These are phyloP conservation scores for Bombyx mandarina DNA, from an alignment of 1,140 invertebrate species.

Conservation along the genomic window DNA sequence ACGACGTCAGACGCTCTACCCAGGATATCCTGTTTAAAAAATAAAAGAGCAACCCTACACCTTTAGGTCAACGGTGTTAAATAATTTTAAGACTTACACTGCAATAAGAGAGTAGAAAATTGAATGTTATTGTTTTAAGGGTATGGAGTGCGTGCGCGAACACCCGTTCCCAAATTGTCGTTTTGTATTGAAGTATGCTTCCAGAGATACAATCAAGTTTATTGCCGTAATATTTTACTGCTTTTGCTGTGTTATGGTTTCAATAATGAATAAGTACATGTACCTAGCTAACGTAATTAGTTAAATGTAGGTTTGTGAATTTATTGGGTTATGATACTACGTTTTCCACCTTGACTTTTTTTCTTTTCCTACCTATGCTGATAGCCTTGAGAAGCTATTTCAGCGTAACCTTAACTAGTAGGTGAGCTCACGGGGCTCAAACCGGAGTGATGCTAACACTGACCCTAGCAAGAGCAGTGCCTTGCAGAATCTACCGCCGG, in stretches of 20 bases:
- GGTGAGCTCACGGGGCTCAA: no score
- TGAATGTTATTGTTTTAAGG: neutral
- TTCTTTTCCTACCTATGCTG: no score
- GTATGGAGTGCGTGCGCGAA: neutral
- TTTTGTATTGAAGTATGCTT: neutral
- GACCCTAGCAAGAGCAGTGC: no score
- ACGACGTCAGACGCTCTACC: conserved; percentile 37
- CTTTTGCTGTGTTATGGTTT: neutral
- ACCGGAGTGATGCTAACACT: no score
- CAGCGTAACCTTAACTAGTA: no score
- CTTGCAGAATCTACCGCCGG: no score
- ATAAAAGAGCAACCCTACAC: conserved; percentile 65
- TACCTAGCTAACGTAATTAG: no score
- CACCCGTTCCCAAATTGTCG: neutral
- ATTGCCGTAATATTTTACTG: neutral
- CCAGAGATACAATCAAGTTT: neutral
- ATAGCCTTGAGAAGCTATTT: no score
- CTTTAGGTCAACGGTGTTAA: conserved; percentile 19
- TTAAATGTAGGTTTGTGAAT: no score
- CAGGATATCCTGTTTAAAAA: conserved; percentile 69
- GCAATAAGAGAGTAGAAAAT: neutral
- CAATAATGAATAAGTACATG: no score
- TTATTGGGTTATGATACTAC: no score
- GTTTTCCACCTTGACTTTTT: no score
- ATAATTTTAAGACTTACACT: neutral